Evolutionary conservation across 2,888 invertebrate species (phyloP).

Genomic region (Metellina segmentata): DNA sequence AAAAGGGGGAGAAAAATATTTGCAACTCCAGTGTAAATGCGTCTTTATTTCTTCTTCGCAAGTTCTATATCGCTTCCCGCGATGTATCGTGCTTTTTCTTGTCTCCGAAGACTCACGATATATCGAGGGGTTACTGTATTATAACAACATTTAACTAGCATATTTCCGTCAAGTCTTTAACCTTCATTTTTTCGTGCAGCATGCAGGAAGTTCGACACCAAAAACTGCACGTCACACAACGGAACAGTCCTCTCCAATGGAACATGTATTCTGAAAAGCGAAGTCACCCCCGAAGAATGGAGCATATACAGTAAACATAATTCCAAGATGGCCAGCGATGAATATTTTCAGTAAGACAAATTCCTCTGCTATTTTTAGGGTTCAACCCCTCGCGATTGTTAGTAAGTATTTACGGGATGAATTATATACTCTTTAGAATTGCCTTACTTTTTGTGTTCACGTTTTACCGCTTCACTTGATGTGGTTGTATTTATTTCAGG

Average conservation of each 20-base stretch:
- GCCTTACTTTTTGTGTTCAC: not conserved
- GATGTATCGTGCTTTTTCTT: no score
- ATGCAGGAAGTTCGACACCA: constrained; percentile 79
- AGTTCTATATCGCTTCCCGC: no score
- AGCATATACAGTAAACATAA: constrained; percentile 78
- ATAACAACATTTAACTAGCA: not conserved
- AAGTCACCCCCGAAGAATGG: constrained; percentile 78
- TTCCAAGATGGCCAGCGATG: constrained; percentile 82
- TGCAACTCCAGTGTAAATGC: no score
- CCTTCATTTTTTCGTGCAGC: constrained; percentile 76
- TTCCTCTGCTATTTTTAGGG: constrained; percentile 71
- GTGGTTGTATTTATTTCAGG: constrained; percentile 15
- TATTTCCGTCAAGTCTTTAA: not conserved
- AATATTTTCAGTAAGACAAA: constrained; percentile 83
- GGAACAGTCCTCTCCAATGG: constrained; percentile 81
- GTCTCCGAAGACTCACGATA: no score
- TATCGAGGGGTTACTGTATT: no score
- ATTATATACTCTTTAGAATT: constrained; percentile 29
- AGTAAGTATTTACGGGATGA: constrained; percentile 70
- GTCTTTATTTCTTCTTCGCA: no score
- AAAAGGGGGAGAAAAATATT: no score
- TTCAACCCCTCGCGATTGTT: constrained; percentile 45
- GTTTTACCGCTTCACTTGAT: not conserved
- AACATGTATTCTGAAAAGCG: constrained; percentile 78
- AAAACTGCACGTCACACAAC: constrained; percentile 81